Conservation (phyloP, 1,140 invertebrate genomes). For the Centruroides sculpturatus region DNA sequence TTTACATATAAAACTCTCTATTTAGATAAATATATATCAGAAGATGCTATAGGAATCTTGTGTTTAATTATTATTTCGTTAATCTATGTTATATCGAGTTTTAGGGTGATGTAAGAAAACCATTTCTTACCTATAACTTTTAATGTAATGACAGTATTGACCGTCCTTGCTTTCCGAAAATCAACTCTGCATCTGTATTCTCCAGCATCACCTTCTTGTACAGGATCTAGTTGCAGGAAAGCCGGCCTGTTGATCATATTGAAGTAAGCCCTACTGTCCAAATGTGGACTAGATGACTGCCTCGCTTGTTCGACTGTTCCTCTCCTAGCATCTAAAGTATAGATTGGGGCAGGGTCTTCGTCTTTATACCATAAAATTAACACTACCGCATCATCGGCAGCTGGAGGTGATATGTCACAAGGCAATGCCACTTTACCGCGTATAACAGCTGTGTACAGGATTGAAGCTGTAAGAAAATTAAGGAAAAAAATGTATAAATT, state of each 20-base stretch:
- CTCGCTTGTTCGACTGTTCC: conserved; percentile 16
- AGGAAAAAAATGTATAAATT: no score
- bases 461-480: conserved; percentile 19
- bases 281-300: conserved; percentile 9
- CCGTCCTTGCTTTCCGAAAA: conserved; percentile 74
- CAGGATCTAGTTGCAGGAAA: conserved; percentile 58
- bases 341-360: conserved; percentile 63
- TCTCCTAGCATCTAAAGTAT: conserved; percentile 35
- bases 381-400: conserved; percentile 64
- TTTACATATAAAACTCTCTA: no score
- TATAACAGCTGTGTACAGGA: conserved; percentile 39
- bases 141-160: conserved; percentile 76
- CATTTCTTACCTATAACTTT: conserved; percentile 71
- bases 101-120: background rate
- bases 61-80: no score
- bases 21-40: no score
- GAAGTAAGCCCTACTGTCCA: conserved; percentile 20
- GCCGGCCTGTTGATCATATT: conserved; percentile 38
- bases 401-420: conserved; percentile 58
- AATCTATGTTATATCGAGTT: no score
- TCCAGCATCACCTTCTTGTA: conserved; percentile 64
- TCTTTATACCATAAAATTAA: conserved; percentile 83
- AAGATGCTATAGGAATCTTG: no score
- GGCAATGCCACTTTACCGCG: conserved; percentile 60
- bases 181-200: conserved; percentile 77